Evolutionary conservation across 2,888 invertebrate species (phyloP).

Genomic region (Apeira syringaria): DNA sequence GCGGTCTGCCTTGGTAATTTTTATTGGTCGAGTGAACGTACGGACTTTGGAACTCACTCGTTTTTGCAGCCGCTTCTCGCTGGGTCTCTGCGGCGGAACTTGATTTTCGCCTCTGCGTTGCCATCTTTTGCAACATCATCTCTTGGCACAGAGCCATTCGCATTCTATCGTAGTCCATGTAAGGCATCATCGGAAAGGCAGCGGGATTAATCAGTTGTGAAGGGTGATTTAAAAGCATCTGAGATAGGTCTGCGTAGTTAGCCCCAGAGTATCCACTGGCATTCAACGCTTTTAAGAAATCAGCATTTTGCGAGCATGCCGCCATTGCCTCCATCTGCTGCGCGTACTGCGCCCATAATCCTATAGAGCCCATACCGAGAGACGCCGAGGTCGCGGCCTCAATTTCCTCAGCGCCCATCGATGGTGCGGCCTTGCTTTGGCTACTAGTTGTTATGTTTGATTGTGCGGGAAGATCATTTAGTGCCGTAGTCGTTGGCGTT

Average conservation of each 20-base stretch:
- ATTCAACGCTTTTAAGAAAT: slow-evolving; percentile 83
- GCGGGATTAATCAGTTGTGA: slow-evolving; percentile 68
- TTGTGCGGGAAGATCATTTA: slow-evolving; percentile 39
- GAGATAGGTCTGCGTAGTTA: slow-evolving; percentile 77
- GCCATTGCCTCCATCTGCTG: slow-evolving; percentile 81
- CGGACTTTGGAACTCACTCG: slow-evolving; percentile 68
- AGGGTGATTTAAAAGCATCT: slow-evolving; percentile 70
- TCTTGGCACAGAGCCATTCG: slow-evolving; percentile 89
- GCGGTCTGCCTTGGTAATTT: slow-evolving; percentile 63
- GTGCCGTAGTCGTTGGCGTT: slow-evolving; percentile 38
- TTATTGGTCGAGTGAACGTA: slow-evolving; percentile 73
- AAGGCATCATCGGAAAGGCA: slow-evolving; percentile 68
- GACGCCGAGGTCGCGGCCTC: slow-evolving; percentile 88
- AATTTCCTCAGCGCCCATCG: slow-evolving; percentile 83
- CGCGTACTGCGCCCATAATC: slow-evolving; percentile 87
- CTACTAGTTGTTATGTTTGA: slow-evolving; percentile 33
- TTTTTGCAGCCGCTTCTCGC: slow-evolving; percentile 60
- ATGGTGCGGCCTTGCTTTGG: slow-evolving; percentile 61
- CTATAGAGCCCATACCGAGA: slow-evolving; percentile 83
- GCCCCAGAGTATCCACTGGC: slow-evolving; percentile 73
- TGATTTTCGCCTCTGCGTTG: slow-evolving; percentile 60
- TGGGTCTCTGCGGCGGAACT: slow-evolving; percentile 50
- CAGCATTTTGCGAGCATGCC: slow-evolving; percentile 82
- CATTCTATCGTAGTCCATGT: slow-evolving; percentile 80
- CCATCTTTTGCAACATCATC: slow-evolving; percentile 62